These are phyloP conservation scores for Halcyon senegalensis DNA, from an alignment of 2,113 vertebrate genomes.

Conservation along the genomic window DNA sequence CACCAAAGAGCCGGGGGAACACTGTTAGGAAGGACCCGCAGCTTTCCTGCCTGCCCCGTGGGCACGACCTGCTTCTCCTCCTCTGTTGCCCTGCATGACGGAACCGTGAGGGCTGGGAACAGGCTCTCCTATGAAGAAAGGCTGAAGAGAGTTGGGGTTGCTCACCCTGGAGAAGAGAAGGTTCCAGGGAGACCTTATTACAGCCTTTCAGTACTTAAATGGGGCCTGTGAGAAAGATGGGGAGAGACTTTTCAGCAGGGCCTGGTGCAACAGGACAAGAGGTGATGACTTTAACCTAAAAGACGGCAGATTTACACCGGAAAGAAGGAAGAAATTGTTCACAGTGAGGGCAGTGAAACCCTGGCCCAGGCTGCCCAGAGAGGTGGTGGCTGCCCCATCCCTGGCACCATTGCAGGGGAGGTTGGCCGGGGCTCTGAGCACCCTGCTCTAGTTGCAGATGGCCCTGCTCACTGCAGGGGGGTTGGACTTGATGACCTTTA, in stretches of 20 bases:
- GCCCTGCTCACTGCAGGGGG: not conserved
- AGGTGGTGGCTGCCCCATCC: not conserved
- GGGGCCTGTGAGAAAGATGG: not conserved
- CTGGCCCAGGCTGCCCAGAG: not conserved
- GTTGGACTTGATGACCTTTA: not conserved
- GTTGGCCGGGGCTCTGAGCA: not conserved
- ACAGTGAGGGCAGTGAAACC: not conserved
- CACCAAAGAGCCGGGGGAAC: not conserved
- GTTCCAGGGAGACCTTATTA: not conserved
- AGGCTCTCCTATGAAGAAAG: not conserved
- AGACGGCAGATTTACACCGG: not conserved
- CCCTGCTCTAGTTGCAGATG: not conserved
- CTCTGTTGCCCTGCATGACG: not conserved
- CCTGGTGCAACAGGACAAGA: not conserved
- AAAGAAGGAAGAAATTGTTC: not conserved
- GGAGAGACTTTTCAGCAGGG: not conserved
- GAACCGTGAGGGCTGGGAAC: not conserved
- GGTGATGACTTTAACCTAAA: not conserved
- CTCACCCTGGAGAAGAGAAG: not conserved
- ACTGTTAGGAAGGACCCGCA: not conserved
- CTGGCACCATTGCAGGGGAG: not conserved
- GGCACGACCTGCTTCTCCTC: not conserved
- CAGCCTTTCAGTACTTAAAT: not conserved
- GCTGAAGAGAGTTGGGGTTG: not conserved
- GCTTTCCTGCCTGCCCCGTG: not conserved